Conservation (phyloP, 30 jellyfish, hydroid and myxozoan genomes). For the Nemopilema nomurai region DNA sequence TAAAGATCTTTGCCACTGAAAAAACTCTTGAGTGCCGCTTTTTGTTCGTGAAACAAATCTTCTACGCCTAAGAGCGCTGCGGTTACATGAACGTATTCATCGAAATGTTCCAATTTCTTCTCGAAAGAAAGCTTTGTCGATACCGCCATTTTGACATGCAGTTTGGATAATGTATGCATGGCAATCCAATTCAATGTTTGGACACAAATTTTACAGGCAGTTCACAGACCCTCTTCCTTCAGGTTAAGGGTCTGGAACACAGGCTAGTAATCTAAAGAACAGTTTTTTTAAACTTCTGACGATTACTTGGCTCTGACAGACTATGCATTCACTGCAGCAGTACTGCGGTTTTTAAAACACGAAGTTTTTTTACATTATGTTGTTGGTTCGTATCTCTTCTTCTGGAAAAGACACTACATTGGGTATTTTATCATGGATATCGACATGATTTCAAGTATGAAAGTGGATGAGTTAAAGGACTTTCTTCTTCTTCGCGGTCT, state of each 20-base stretch:
- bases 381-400: background rate
- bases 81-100: background rate
- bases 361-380: background rate
- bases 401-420: background rate
- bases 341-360: background rate
- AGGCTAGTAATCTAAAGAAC: slow-evolving; percentile 14
- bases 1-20: slow-evolving; percentile 3
- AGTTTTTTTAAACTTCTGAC: slow-evolving; percentile 26
- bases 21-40: background rate
- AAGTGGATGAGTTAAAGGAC: slow-evolving; percentile 25
- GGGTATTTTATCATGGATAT: slow-evolving; percentile 7
- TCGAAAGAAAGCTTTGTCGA: background rate
- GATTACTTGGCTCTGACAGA: slow-evolving; percentile 18
- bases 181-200: background rate
- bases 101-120: too few species aligned
- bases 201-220: background rate
- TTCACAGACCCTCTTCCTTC: background rate
- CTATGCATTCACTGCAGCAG: slow-evolving; percentile 15
- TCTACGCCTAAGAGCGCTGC: slow-evolving; percentile 9
- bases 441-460: slow-evolving; percentile 31
- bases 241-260: background rate
- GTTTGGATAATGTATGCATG: background rate
- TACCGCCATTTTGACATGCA: background rate
- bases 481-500: slow-evolving; percentile 28
- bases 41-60: slow-evolving; percentile 3